phyloP scores from a whole-genome alignment of 2,888 invertebrate genomes.

The Nesidiocoris tenuis region DNA sequence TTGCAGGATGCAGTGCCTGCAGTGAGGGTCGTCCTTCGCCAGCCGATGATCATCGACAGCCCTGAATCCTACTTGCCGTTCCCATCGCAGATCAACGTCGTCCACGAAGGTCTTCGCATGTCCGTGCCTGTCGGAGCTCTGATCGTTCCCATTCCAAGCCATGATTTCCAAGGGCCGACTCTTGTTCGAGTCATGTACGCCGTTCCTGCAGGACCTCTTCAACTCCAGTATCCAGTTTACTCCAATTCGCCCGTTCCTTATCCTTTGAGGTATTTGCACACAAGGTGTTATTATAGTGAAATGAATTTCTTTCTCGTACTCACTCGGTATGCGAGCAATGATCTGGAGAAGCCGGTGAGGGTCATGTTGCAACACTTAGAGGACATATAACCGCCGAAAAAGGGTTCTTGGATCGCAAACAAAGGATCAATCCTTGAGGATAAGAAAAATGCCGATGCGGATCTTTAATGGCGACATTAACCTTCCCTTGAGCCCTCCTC shows the following conservation, averaged over 20 bases:
- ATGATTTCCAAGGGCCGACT: slow-evolving; percentile 53
- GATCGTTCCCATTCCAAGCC: slow-evolving; percentile 55
- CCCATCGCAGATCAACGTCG: slow-evolving; percentile 55
- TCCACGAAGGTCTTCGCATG: slow-evolving; percentile 55
- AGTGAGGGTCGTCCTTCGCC: slow-evolving; percentile 55
- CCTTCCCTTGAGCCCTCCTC: too few species aligned
- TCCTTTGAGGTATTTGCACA: slow-evolving; percentile 51
- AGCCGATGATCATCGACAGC: slow-evolving; percentile 55
- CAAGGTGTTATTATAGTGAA: too few species aligned
- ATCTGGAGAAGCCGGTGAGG: too few species aligned
- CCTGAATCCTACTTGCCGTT: slow-evolving; percentile 55
- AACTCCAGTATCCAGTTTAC: slow-evolving; percentile 49
- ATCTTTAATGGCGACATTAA: too few species aligned
- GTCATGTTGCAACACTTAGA: too few species aligned
- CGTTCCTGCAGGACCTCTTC: slow-evolving; percentile 55
- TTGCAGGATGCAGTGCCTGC: slow-evolving; percentile 56
- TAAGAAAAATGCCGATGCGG: too few species aligned
- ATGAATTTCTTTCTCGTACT: too few species aligned
- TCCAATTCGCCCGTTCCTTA: slow-evolving; percentile 47
- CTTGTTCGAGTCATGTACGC: slow-evolving; percentile 56
- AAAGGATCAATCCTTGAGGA: too few species aligned
- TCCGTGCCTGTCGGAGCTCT: slow-evolving; percentile 56
- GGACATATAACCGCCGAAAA: too few species aligned
- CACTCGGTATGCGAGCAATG: too few species aligned
- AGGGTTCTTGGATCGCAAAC: too few species aligned